A percentile compares a stretch with the other conserved stretches of the same genome.
phyloP scores from a whole-genome alignment of 2,113 vertebrate genomes.

The Salvelinus fontinalis region DNA sequence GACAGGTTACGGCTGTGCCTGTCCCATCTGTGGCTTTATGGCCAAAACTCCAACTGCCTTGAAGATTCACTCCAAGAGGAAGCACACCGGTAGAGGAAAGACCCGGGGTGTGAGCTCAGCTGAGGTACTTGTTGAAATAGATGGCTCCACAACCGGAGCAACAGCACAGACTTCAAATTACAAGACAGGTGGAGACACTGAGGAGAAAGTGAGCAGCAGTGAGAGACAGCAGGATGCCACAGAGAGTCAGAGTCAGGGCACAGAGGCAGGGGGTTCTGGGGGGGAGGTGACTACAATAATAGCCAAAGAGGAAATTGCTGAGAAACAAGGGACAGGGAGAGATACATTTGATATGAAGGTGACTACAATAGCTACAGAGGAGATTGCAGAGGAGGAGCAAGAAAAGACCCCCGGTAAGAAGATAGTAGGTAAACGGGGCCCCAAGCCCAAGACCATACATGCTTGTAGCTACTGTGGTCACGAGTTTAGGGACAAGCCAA shows the following conservation, averaged over 20 bases:
- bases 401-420: constrained; percentile 30
- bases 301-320: not conserved
- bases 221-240: not conserved
- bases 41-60: constrained; percentile 71
- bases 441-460: constrained; percentile 68
- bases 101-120: constrained; percentile 27
- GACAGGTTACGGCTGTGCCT: constrained; percentile 35
- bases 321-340: not conserved
- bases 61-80: constrained; percentile 73
- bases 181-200: not conserved
- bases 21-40: constrained; percentile 64
- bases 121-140: constrained; percentile 43
- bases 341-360: not conserved
- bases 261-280: not conserved
- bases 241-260: constrained; percentile 10
- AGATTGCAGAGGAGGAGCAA: constrained; percentile 6
- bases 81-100: constrained; percentile 40
- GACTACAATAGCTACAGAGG: not conserved
- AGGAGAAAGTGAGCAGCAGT: constrained; percentile 31
- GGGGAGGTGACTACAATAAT: not conserved
- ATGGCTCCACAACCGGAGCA: not conserved
- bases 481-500: constrained; percentile 67
- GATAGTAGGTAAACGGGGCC: constrained; percentile 62
- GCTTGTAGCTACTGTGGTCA: constrained; percentile 74
- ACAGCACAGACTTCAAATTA: not conserved